Evolutionary conservation across 2,113 vertebrate genomes (phyloP).

Genomic region (Hyperopisus bebe): DNA sequence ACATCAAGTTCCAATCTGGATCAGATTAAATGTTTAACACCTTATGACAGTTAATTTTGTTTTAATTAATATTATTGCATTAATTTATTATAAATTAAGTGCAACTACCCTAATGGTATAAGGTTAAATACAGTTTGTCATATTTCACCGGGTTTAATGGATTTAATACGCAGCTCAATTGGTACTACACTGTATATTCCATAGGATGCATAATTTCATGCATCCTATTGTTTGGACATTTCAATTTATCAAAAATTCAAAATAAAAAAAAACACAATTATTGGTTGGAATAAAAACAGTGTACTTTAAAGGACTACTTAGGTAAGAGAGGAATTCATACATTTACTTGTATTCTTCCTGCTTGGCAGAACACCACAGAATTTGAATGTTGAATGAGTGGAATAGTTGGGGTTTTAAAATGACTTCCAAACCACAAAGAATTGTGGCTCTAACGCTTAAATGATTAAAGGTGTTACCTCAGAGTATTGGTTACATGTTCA

Average conservation of each 20-base stretch:
- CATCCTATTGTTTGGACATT: background rate
- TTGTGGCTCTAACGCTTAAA: background rate
- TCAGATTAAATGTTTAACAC: background rate
- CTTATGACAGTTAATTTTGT: background rate
- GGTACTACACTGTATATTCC: background rate
- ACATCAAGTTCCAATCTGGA: slow-evolving; percentile 1
- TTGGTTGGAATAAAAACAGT: background rate
- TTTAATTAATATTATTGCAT: background rate
- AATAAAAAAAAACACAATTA: background rate
- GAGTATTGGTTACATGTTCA: background rate
- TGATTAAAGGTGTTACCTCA: background rate
- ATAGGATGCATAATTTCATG: background rate
- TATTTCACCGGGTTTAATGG: background rate
- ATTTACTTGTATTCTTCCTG: background rate
- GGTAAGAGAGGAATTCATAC: background rate
- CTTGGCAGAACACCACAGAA: background rate
- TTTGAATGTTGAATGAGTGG: background rate
- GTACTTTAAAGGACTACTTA: background rate
- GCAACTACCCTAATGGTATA: background rate
- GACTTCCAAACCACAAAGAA: background rate
- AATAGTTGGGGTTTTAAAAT: background rate
- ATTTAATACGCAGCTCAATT: background rate
- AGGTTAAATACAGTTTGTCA: background rate
- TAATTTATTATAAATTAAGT: background rate
- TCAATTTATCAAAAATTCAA: background rate